These are phyloP conservation scores for Paguma larvata DNA, from an alignment of 2,797 vertebrate species.

Conservation along the genomic window DNA sequence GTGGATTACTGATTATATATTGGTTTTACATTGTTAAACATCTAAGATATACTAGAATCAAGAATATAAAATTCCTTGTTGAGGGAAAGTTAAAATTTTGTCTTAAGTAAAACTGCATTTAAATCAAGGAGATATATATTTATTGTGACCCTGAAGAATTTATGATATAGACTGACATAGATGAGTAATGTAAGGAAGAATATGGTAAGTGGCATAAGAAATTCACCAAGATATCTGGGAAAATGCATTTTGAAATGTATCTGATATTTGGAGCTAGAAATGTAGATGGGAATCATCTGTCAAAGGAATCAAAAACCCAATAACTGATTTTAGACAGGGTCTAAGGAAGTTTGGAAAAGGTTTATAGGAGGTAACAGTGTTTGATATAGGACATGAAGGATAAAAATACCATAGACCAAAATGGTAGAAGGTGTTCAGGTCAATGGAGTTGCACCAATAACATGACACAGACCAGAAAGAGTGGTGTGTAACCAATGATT, in stretches of 20 bases:
- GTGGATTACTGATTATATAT: not conserved
- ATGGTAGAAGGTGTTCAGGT: not conserved
- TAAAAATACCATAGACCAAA: constrained; percentile 23
- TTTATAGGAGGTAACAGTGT: not conserved
- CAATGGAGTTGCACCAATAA: not conserved
- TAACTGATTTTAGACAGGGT: not conserved
- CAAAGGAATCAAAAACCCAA: not conserved
- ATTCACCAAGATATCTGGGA: not conserved
- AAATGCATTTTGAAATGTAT: constrained; percentile 35
- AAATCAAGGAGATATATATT: constrained; percentile 16
- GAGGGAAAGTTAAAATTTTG: constrained; percentile 31
- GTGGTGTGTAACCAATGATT: not conserved
- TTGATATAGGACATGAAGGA: constrained; percentile 12
- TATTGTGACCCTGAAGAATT: not conserved
- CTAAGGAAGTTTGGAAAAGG: constrained; percentile 19
- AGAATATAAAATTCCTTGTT: constrained; percentile 23
- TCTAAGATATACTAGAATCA: not conserved
- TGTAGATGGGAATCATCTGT: not conserved
- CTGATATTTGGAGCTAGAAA: not conserved
- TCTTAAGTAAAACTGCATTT: constrained; percentile 62
- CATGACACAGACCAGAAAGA: not conserved
- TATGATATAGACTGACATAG: not conserved
- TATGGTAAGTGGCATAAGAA: not conserved
- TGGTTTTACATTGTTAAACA: constrained; percentile 45
- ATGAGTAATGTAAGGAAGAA: constrained; percentile 53